Evolutionary conservation across 2,888 invertebrate species (phyloP), one percentile per base, ranked within the genome.

Genomic region (Tanytarsus gracilentus): DNA sequence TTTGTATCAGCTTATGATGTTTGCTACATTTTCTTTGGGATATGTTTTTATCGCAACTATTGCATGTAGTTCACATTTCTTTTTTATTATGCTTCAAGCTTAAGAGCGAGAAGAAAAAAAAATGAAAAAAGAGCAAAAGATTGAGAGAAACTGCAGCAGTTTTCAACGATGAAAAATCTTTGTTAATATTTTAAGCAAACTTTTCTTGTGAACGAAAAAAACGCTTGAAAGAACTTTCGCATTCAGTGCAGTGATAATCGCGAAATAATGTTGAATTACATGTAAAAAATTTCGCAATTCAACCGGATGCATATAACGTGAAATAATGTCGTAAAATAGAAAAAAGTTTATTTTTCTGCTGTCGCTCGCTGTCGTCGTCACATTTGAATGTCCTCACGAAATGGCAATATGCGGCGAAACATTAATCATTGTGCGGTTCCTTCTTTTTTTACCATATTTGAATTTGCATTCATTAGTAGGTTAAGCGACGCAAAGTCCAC

Each of bases 131-230:
- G n/a, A n/a, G n/a, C n/a, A n/a, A n/a, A n/a, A n/a, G n/a, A n/a
- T n/a, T n/a, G n/a, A n/a, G n/a, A n/a, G n/a, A n/a, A n/a, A n/a
- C n/a, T n/a, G n/a, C n/a, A n/a, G n/a, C n/a, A n/a, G n/a, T n/a
- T 36, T 36, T 36, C 14, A 16, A 36, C 36, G n/a, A 36, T 36
- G 18, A 33, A 30, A 53, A 53, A 30, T 21, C 40, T 25, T 50
- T 25, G 55, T 56, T 56, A 56, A 56, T 40, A 27, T 56, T 56
- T 56, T 40, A 56, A 39, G 55, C 40, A 56, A 56, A 56, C 55
- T 56, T 40, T 55, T 44, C 7, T 18, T 16, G 11, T 44, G 44
- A 16, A 6, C 2, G 21, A 48, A 48, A 48, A 48, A 48, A 23
- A 44, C 2, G n/a, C 48, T 6, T 26, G 25, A 25, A 14, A 21